These are phyloP conservation scores for Protomyctophum bolini DNA, from an alignment of 2,113 vertebrate species.

Conservation along the genomic window DNA sequence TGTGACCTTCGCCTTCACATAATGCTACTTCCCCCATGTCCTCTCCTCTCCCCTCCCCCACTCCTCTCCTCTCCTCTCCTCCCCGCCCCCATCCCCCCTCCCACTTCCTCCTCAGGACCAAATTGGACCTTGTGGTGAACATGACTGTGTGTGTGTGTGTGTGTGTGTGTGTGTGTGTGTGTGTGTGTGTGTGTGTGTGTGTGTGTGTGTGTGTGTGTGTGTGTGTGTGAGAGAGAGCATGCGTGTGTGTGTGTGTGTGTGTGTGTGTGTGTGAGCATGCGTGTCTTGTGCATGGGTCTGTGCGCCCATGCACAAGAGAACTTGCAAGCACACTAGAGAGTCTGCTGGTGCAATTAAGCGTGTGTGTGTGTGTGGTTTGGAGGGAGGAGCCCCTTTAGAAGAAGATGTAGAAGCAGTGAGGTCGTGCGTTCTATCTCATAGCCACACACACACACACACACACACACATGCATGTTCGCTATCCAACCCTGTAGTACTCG, in stretches of 20 bases:
- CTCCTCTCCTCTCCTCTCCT: background rate
- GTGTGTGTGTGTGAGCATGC: too few relatives aligned
- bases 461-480: background rate
- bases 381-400: background rate
- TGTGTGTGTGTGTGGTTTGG: background rate
- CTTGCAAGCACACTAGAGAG: too few relatives aligned
- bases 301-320: too few relatives aligned
- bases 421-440: background rate
- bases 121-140: slow-evolving; percentile 29
- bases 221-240: too few relatives aligned
- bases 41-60: background rate
- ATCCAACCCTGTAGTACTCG: too few relatives aligned
- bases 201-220: too few relatives aligned
- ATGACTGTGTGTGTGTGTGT: background rate
- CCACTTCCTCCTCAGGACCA: slow-evolving; percentile 31
- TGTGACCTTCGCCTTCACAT: background rate
- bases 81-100: too few relatives aligned
- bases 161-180: background rate
- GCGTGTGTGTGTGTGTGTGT: too few relatives aligned
- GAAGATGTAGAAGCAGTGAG: background rate
- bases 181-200: too few relatives aligned
- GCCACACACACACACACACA: background rate
- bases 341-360: background rate
- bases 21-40: background rate
- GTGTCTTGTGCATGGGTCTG: too few relatives aligned